Percentiles rank a stretch among this genome's conserved stretches.
Conservation (phyloP, 2,797 vertebrate species). For the Acestrorhynchus altus region DNA sequence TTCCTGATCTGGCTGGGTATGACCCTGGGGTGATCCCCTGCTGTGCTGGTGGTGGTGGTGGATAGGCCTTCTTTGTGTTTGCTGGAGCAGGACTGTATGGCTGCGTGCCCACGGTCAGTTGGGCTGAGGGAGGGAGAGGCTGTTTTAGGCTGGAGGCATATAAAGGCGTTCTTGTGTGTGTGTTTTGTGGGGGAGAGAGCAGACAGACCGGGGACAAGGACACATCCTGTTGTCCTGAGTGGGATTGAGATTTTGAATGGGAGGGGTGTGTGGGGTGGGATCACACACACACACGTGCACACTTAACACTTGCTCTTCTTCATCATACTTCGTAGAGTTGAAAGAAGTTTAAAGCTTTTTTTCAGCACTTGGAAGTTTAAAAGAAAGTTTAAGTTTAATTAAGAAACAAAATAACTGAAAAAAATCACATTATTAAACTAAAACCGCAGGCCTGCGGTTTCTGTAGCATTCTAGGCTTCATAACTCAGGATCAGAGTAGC, state of each 20-base stretch:
- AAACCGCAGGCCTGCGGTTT: too few relatives aligned
- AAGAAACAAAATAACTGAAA: too few relatives aligned
- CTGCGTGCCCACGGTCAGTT: conserved; percentile 35
- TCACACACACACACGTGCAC: background rate
- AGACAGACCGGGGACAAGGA: conserved; percentile 4
- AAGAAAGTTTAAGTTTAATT: too few relatives aligned
- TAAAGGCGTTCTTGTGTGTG: conserved; percentile 36
- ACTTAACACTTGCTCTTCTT: background rate
- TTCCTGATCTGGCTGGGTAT: conserved; percentile 18
- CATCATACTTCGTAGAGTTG: background rate
- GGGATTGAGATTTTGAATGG: conserved; percentile 2
- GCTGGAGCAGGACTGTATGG: conserved; percentile 39
- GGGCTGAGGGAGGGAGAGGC: conserved; percentile 20
- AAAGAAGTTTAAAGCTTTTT: too few relatives aligned
- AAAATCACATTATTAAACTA: too few relatives aligned
- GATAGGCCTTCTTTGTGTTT: conserved; percentile 57
- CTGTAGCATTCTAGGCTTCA: too few relatives aligned
- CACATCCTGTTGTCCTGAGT: conserved; percentile 42
- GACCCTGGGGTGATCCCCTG: conserved; percentile 46
- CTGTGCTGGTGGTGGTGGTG: background rate
- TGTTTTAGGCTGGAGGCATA: conserved; percentile 38
- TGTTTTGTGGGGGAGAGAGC: background rate
- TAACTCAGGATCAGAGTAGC: too few relatives aligned
- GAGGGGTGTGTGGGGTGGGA: background rate
- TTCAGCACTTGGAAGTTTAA: too few relatives aligned